These are phyloP conservation scores for Halichoerus grypus DNA, from an alignment of 2,113 vertebrate genomes.

Conservation along the genomic window DNA sequence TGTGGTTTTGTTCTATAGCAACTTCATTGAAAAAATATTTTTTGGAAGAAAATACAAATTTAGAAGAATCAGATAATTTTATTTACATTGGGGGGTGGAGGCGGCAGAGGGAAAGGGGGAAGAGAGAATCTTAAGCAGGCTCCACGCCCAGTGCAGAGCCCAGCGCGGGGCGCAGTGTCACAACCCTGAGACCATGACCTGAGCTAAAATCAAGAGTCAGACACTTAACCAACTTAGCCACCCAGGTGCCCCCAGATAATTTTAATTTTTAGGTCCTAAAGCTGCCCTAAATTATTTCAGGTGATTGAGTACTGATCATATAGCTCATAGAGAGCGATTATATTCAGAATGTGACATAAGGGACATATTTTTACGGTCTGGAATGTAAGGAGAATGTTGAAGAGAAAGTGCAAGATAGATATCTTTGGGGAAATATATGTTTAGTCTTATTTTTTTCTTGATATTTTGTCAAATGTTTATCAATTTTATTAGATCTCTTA, in stretches of 20 bases:
- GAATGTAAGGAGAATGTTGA: not conserved
- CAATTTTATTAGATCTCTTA: slow-evolving; percentile 2
- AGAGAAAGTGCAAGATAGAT: not conserved
- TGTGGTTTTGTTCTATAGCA: not conserved
- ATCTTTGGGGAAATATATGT: not conserved
- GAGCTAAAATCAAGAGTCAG: not conserved
- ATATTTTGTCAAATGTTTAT: not conserved
- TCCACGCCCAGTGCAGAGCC: not conserved
- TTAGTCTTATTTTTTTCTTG: not conserved
- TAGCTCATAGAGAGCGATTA: slow-evolving; percentile 4
- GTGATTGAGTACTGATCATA: not conserved
- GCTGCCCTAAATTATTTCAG: not conserved
- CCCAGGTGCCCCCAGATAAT: not conserved
- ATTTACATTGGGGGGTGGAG: not conserved
- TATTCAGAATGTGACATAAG: not conserved
- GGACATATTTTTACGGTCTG: slow-evolving; percentile 32
- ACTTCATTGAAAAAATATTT: not conserved
- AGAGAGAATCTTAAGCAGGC: not conserved
- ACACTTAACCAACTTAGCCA: not conserved
- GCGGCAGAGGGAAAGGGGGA: not conserved
- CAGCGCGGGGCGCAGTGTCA: not conserved
- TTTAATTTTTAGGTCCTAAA: not conserved
- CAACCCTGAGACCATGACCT: not conserved
- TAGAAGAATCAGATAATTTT: slow-evolving; percentile 39
- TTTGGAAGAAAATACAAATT: slow-evolving; percentile 36